Evolutionary conservation across 2,797 vertebrate genomes (phyloP).

Genomic region (Okamejei kenojei): DNA sequence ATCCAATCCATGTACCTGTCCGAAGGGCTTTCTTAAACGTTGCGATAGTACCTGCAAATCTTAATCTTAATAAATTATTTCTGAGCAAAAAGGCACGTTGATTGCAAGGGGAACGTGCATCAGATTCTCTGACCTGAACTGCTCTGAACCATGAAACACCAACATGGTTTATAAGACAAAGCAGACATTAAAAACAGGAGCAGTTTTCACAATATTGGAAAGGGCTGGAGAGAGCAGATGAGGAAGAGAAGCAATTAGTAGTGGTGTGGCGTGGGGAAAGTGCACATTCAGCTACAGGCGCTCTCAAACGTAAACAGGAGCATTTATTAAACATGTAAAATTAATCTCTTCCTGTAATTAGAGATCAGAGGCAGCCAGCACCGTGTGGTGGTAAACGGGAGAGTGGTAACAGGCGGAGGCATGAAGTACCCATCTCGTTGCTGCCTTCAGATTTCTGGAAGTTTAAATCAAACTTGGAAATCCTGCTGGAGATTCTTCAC

Average conservation of each 20-base stretch:
- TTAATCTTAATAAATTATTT: not conserved
- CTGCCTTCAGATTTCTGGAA: not conserved
- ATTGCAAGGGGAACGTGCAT: not conserved
- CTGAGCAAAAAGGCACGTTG: not conserved
- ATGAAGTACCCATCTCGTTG: not conserved
- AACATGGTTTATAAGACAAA: not conserved
- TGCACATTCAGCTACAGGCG: not conserved
- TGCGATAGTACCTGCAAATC: no score
- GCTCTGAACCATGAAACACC: not conserved
- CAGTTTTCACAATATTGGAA: not conserved
- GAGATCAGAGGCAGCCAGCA: not conserved
- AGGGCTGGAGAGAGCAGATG: not conserved
- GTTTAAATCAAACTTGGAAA: not conserved
- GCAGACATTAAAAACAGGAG: not conserved
- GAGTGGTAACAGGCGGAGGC: not conserved
- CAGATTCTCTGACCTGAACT: not conserved
- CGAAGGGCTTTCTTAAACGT: no score
- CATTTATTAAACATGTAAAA: slow-evolving; percentile 33
- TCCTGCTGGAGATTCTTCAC: not conserved
- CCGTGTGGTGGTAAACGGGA: not conserved
- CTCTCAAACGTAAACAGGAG: not conserved
- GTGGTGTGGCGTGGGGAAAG: not conserved
- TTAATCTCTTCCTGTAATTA: slow-evolving; percentile 31
- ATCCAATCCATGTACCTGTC: no score
- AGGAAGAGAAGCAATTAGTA: not conserved